These are phyloP conservation scores for Mya arenaria DNA, from an alignment of 1,140 invertebrate genomes.

Conservation along the genomic window DNA sequence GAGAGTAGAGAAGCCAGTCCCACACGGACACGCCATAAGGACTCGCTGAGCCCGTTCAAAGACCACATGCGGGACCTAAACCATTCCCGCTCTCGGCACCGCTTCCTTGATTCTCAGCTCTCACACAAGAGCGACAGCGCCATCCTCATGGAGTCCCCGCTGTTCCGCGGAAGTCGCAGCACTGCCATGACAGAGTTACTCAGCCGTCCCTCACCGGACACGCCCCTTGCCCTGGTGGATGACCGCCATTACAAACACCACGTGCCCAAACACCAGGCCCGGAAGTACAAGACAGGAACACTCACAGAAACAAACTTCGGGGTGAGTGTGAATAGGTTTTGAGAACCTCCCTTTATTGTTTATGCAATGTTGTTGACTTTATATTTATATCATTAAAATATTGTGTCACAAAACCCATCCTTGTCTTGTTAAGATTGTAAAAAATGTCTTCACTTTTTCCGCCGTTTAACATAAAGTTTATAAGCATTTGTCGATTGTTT, in stretches of 20 bases:
- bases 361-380: neutral
- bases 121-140: constrained; percentile 40
- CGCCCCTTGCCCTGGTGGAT: neutral
- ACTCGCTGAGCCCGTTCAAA: constrained; percentile 11
- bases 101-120: constrained; percentile 34
- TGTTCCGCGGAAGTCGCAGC: constrained; percentile 30
- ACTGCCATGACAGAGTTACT: neutral
- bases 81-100: neutral
- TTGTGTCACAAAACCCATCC: too few species aligned
- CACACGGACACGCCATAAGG: neutral
- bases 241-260: constrained; percentile 48
- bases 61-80: neutral
- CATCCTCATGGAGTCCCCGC: constrained; percentile 38
- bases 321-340: constrained; percentile 49
- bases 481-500: too few species aligned
- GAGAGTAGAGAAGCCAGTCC: constrained; percentile 33
- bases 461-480: too few species aligned
- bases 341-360: neutral
- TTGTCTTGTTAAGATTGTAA: too few species aligned
- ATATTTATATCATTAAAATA: too few species aligned
- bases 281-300: constrained; percentile 39
- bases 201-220: neutral
- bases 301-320: constrained; percentile 55
- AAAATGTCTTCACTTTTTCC: too few species aligned
- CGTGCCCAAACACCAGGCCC: constrained; percentile 39